Base-by-base conservation (phyloP, 2,113 vertebrate species). In the Morone saxatilis region DNA sequence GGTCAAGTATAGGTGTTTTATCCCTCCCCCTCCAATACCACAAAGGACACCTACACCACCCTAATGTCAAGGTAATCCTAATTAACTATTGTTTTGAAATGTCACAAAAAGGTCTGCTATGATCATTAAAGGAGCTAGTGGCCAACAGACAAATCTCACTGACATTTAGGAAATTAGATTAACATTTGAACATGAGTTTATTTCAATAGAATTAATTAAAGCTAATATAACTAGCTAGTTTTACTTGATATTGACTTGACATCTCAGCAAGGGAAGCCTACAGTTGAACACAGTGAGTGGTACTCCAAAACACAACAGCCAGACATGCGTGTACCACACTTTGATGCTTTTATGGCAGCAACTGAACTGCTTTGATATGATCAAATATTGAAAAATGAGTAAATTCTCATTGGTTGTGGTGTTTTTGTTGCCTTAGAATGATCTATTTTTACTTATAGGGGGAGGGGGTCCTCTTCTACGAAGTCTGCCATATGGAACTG, bases 31-130 rank as follows among this genome's bases (percentile, higher is more conserved):
- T 3, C 17, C 45, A 68, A 31, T 31, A 43, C 12, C 4, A 31
- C 11, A 54, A 59, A 71, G n/a, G 25, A 43, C 41, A 63, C 13
- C 47, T 20, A 14, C 60, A 19, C 6, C 7, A 6, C 14, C 4
- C 5, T 47, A 60, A 51, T 36, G 61, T 53, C 45, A 65, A 19
- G 13, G 14, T 41, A 53, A 48, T 54, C 50, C 13, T 71, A 53
- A 78, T 78, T 38, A 73, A 45, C 38, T 51, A 61, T 65, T 54
- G 45, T 81, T 61, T 8, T 41, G 31, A 89, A 89, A 86, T 71
- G 60, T 73, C 81, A 80, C 16, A 25, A 48, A 48, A 78, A 78
- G 74, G 45, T 82, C 57, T 45, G 11, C 57, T 5, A 4, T 45
- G 63, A 70, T 65, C 54, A 47, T 31, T 31, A 40, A 9, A 48